These are phyloP conservation scores for Temnothorax nylanderi DNA, from an alignment of 1,140 invertebrate genomes.

Conservation along the genomic window DNA sequence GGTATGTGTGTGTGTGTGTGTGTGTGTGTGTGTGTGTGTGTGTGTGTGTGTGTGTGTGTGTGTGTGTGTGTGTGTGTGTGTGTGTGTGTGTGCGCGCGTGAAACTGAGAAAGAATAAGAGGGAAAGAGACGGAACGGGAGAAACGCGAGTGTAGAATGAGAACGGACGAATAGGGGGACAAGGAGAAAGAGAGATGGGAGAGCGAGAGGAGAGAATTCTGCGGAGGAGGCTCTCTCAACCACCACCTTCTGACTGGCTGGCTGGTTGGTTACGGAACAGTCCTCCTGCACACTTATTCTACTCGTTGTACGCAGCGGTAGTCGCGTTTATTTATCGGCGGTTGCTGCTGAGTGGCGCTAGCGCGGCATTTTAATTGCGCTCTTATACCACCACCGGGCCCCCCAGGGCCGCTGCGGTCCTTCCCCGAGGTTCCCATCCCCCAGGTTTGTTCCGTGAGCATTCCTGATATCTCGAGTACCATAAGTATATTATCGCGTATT, in stretches of 20 bases:
- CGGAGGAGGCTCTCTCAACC: constrained; percentile 69
- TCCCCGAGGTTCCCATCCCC: constrained; percentile 30
- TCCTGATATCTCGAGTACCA: constrained; percentile 19
- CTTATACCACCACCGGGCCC: constrained; percentile 80
- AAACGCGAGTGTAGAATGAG: constrained; percentile 15
- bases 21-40: not conserved
- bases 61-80: not conserved
- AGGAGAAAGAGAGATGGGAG: constrained; percentile 38
- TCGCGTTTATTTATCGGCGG: constrained; percentile 85
- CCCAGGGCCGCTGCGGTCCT: constrained; percentile 60
- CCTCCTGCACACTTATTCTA: constrained; percentile 80
- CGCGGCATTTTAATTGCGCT: constrained; percentile 85
- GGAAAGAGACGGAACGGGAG: constrained; percentile 8
- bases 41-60: not conserved
- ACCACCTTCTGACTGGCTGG: constrained; percentile 68
- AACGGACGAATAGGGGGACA: constrained; percentile 5
- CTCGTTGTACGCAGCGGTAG: constrained; percentile 73
- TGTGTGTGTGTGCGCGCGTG: not conserved
- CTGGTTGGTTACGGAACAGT: constrained; percentile 71
- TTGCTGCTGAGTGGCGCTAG: constrained; percentile 85
- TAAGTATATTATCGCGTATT: constrained; percentile 72
- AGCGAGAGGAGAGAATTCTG: constrained; percentile 57
- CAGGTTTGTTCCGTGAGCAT: constrained; percentile 15
- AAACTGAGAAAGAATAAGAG: constrained; percentile 55
- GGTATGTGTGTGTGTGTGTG: not conserved